Evolutionary conservation across 2,888 invertebrate genomes (phyloP), one percentile per base, ranked within the genome.

Genomic region (Thymelicus acteon): DNA sequence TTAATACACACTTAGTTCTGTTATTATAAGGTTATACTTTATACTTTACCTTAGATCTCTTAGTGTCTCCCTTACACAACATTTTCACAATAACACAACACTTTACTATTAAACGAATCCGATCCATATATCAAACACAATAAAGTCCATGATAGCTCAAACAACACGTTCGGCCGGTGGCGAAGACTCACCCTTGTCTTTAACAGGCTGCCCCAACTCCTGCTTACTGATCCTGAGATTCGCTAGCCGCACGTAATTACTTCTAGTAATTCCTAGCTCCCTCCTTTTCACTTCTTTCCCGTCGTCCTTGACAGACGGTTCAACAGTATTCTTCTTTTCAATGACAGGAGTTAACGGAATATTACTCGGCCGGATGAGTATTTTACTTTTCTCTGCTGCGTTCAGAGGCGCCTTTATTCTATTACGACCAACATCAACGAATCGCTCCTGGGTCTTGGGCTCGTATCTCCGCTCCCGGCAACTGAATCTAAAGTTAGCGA

Each of bases 161-260:
- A 91, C 85, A 62, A 88, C 90, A 48, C 88, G 79, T 71, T 91
- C 91, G 0, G 83, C 76, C 0, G 89, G 88, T n/a, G 84, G 88
- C n/a, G 84, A 75, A 6, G 70, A 76, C 80, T 5, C 70, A 5
- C 68, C 76, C 0, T 76, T 80, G 19, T 81, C 82, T 2, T 76
- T 77, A 7, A 74, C 75, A 1, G 15, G 63, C 0, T 77, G 78
- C 4, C 82, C 83, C 48, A 87, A 73, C 0, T 85, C 87, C 73
- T 64, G 6, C 81, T 87, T 78, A 71, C 90, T 90, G 6, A 94
- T 94, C 77, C 90, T 91, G 67, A 94, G 73, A 76, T 93, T 94
- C 0, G 94, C 94, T 61, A 94, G 73, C 74, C 92, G 92, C 12
- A 94, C 94, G 72, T 94, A 94, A 77, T 94, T 94, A 74, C 92